Base-by-base conservation (phyloP, 1,140 invertebrate genomes). In the Camponotus vicinus region DNA sequence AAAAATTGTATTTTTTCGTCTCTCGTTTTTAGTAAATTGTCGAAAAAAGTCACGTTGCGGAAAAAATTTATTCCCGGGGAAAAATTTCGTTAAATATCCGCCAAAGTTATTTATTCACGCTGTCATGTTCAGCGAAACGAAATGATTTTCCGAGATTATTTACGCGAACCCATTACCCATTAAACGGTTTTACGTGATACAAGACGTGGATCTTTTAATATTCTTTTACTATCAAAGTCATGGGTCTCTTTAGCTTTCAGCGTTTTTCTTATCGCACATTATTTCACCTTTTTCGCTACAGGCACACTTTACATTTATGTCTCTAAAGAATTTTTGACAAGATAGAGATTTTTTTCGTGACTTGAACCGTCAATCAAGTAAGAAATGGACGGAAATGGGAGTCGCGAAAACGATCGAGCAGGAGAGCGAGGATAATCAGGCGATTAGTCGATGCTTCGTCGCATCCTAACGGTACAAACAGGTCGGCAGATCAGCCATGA, bases 401-500 rank as follows among this genome's bases (percentile, higher is more conserved):
- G 15, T 76, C 40, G 45, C 70, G 27, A 63, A 42, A 59, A 18
- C 57, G 57, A 76, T 61, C 34, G 80, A 76, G 61, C 83, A 49
- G 32, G 61, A 77, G 73, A 78, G 86, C 52, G 86, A 69, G 32
- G 66, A 77, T 87, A 88, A 89, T 85, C 73, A 57, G 67, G 57
- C 67, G 88, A 87, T 87, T 88, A 88, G 66, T 27, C 32, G 86
- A 69, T 13, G 75, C 42, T 67, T 45, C 83, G 64, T 70, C 69
- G 64, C 76, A 64, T 70, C 66, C 57, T 90, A 86, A 90, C 84
- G 77, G 87, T 88, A 90, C 32, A 89, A 89, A 90, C 85, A 76
- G 79, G 80, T 90, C 79, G 61, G 77, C 67, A 40, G 73, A 85
- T 89, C 86, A 85, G 80, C 63, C 66, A 64, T 27, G 80, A 78